Evolutionary conservation across 2,888 invertebrate genomes (phyloP), one percentile per base, ranked within the genome.

Genomic region (Ectemnius lituratus): DNA sequence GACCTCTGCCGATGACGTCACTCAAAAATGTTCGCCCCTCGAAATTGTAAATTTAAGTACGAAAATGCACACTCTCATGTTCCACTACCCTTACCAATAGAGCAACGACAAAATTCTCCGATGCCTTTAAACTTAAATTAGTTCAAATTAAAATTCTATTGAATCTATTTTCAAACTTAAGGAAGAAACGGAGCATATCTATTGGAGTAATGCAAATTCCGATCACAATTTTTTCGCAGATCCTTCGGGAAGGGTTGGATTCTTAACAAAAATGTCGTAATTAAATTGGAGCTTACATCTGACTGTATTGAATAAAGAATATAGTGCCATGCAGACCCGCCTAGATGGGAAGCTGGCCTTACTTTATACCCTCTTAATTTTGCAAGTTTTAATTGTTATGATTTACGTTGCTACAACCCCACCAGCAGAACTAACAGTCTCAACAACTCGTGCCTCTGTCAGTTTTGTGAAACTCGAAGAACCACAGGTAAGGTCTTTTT

Each of bases 381-480:
- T 90, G 65, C 90, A 90, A 87, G 87, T 90, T 76, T 82, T 90
- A 46, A 88, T 90, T 67, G 90, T 90, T 71, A 88, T 90, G 85
- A 86, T 90, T 61, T 90, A 90, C 77, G 90, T 90, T 62, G 85
- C 87, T 23, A 87, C 90, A 49, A 89, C 90, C 72, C 90, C 90
- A 27, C 84, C 84, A 76, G 82, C 87, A 59, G 88, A 87, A 80
- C 75, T 86, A 63, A 71, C 81, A 59, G 79, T 73, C 62, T 76
- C 83, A 52, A 84, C 86, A 57, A 86, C 82, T 62, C 86, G 81
- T 73, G 79, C 81, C 46, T 83, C 89, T 67, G 88, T 90, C 58
- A 88, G 86, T 75, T 90, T 90, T 67, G 87, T 90, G n/a, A 84
- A 88, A 70, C 81, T 86, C 37, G 84, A 84, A 37, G 46, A 68